Base-by-base conservation (phyloP, 2,113 vertebrate species). In the Terrapene triunguis region DNA sequence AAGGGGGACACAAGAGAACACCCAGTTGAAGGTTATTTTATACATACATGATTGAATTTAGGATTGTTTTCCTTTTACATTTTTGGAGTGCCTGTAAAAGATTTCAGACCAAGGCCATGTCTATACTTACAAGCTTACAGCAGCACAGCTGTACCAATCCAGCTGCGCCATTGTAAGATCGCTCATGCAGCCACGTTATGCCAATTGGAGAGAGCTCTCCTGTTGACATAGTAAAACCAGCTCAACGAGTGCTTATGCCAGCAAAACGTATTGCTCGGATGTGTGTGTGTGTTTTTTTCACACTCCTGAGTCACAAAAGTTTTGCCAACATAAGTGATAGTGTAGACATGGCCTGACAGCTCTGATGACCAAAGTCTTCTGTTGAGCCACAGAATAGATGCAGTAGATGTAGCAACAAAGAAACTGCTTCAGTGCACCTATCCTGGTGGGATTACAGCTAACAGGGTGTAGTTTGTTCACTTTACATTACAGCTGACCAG, bases 401-500 rank as follows among this genome's bases (percentile, higher is more conserved):
- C 5, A 55, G 48, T 3, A 14, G 29, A 14, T 32, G 1, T 42
- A 38, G 42, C 4, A 84, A 82, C 84, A 86, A 11, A 24, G 3
- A 10, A 29, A 11, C 2, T 0, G 0, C 22, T 69, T 83, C 19
- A 51, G 1, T 59, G n/a, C 44, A 0, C n/a, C 86, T 84, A 35
- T 65, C 32, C 14, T 65, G 32, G 32, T 65, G 62, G 62, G 62
- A 35, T 6, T 35, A 8, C 32, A 65, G 14, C 62, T 35, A 50
- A n/a, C 62, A 16, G 1, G 3, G 1, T 53, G 7, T 19, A 32
- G 19, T 27, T 91, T 55, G 8, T 35, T 86, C 35, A 74, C 21
- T 81, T 42, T 19, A 42, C 22, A 42, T 42, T 38, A 74, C 38
- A 74, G 38, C 22, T 74, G 69, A 74, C n/a, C 69, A 24, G 17